Evolutionary conservation across 2,888 invertebrate species (phyloP).

Genomic region (Polyommatus icarus): DNA sequence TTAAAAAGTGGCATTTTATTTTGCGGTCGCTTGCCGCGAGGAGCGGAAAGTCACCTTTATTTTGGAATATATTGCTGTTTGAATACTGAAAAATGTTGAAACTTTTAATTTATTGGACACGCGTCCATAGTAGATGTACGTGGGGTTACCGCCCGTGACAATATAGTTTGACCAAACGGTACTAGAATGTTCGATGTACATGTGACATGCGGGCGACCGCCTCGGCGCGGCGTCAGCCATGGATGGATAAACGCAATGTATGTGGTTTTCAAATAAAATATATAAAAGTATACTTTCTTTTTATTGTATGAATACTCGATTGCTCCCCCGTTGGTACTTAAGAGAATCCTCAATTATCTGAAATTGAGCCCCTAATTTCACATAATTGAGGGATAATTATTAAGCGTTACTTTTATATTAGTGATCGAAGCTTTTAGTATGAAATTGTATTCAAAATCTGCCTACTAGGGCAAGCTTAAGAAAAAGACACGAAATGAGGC

Average conservation of each 20-base stretch:
- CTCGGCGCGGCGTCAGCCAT: constrained; percentile 47
- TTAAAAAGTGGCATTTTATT: too few species aligned
- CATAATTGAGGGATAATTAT: too few species aligned
- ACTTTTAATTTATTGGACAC: constrained; percentile 31
- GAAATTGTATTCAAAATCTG: too few species aligned
- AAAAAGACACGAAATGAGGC: too few species aligned
- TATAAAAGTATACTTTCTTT: constrained; percentile 58
- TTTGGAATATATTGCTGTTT: constrained; percentile 20
- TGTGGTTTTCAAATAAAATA: constrained; percentile 74
- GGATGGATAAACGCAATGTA: constrained; percentile 51
- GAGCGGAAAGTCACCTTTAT: too few species aligned
- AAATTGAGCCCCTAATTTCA: not conserved
- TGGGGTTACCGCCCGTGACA: constrained; percentile 54
- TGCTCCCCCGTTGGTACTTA: too few species aligned
- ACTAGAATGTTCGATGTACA: constrained; percentile 8
- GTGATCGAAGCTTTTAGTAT: too few species aligned
- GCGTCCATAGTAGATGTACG: constrained; percentile 36
- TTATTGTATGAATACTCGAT: not conserved
- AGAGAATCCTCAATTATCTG: too few species aligned
- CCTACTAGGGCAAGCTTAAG: too few species aligned
- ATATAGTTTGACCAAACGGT: constrained; percentile 73
- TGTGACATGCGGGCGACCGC: constrained; percentile 16
- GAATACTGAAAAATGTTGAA: constrained; percentile 32
- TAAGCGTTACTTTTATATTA: too few species aligned
- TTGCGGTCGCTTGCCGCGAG: too few species aligned